Evolutionary conservation across 2,113 vertebrate species (phyloP).

Genomic region (Bungarus multicinctus): DNA sequence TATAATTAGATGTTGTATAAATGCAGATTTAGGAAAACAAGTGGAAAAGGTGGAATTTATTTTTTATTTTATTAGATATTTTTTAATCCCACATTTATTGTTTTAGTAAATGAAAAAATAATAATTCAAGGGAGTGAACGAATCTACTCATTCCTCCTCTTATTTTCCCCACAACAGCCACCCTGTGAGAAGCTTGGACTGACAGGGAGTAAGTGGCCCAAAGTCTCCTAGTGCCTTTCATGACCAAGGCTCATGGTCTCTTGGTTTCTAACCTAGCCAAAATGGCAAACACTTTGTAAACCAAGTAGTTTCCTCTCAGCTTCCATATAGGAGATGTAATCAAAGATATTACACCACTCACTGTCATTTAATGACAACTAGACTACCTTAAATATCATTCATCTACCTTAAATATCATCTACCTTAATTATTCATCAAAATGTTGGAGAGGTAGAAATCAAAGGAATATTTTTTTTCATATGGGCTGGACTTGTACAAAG

Average conservation of each 20-base stretch:
- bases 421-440: neutral
- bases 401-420: neutral
- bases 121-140: neutral
- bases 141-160: neutral
- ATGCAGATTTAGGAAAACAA: neutral
- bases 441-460: neutral
- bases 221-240: neutral
- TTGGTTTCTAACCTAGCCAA: neutral
- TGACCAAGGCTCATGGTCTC: neutral
- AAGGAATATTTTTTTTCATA: neutral
- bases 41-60: neutral
- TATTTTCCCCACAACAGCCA: neutral
- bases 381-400: neutral
- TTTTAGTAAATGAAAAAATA: neutral
- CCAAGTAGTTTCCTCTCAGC: neutral
- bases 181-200: neutral
- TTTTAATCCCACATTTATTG: neutral
- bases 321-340: neutral
- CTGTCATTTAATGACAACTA: neutral
- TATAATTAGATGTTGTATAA: neutral
- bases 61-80: neutral
- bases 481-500: neutral
- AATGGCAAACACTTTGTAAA: neutral
- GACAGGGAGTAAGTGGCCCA: neutral
- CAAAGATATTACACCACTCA: neutral